phyloP scores from a whole-genome alignment of 2,113 vertebrate species.

The Tupaia tana region DNA sequence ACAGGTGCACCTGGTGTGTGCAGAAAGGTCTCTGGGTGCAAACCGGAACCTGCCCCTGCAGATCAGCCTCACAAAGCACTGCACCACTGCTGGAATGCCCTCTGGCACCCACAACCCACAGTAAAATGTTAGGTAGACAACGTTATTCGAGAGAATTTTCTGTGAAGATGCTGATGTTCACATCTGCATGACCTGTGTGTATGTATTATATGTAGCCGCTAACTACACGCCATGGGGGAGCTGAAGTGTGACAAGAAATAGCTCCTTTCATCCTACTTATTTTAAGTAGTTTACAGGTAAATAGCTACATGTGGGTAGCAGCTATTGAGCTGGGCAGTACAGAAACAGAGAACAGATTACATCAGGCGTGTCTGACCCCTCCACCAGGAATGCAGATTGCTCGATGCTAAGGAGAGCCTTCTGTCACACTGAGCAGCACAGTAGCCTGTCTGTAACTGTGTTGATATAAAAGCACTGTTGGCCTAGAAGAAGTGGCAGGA shows the following conservation, averaged over 20 bases:
- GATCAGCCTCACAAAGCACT: too few species aligned
- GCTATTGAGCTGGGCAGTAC: accelerated
- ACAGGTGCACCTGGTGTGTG: too few species aligned
- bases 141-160: not conserved
- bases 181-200: not conserved
- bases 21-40: too few species aligned
- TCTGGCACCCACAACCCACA: too few species aligned
- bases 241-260: not conserved
- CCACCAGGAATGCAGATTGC: not conserved
- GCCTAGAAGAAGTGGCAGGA: too few species aligned
- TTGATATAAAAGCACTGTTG: not conserved
- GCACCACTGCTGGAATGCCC: too few species aligned
- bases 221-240: not conserved
- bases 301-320: not conserved
- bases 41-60: too few species aligned
- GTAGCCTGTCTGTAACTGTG: accelerated
- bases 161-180: not conserved
- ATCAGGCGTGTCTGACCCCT: not conserved
- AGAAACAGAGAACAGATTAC: not conserved
- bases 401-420: not conserved
- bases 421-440: accelerated
- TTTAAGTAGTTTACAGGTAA: not conserved
- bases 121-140: not conserved
- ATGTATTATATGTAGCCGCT: not conserved
- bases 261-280: not conserved